Percentiles rank a stretch among this genome's conserved stretches.
Conservation (phyloP, 2,888 invertebrate species). For the Dinocampus coccinellae region DNA sequence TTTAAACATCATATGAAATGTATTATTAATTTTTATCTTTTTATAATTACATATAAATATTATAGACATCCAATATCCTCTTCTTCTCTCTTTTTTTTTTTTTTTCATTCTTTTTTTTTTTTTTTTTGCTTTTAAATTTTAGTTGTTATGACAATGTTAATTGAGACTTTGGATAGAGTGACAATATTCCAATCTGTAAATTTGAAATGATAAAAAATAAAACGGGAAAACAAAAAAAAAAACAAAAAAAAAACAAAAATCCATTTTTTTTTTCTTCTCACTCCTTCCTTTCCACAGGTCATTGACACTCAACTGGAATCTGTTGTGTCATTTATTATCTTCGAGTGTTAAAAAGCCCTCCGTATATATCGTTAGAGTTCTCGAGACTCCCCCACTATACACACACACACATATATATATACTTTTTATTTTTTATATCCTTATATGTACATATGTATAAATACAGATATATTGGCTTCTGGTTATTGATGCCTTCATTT, state of each 20-base stretch:
- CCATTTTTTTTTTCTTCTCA: too few relatives aligned
- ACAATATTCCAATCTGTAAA: too few relatives aligned
- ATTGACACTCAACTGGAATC: neutral
- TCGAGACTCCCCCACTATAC: conserved; percentile 44
- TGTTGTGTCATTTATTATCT: conserved; percentile 26
- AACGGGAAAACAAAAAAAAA: too few relatives aligned
- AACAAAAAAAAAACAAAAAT: neutral
- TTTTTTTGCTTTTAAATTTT: too few relatives aligned
- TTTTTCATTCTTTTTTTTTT: too few relatives aligned
- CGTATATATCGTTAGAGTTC: conserved; percentile 32
- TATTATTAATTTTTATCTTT: neutral
- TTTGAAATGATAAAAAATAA: neutral
- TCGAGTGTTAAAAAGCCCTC: conserved; percentile 53
- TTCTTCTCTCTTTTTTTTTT: too few relatives aligned
- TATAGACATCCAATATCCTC: too few relatives aligned
- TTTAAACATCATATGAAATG: neutral
- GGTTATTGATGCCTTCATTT: conserved; percentile 66
- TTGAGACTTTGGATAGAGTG: too few relatives aligned
- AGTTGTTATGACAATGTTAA: too few relatives aligned
- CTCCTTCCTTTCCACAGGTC: neutral
- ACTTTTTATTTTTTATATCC: conserved; percentile 38
- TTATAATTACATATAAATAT: too few relatives aligned
- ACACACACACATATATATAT: too few relatives aligned
- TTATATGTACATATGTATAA: neutral
- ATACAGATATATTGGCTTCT: neutral